Percentiles rank a stretch among this genome's conserved stretches.
Evolutionary conservation across 23 tunicate genomes (phyloP).

Genomic region (Ascidia mentula): DNA sequence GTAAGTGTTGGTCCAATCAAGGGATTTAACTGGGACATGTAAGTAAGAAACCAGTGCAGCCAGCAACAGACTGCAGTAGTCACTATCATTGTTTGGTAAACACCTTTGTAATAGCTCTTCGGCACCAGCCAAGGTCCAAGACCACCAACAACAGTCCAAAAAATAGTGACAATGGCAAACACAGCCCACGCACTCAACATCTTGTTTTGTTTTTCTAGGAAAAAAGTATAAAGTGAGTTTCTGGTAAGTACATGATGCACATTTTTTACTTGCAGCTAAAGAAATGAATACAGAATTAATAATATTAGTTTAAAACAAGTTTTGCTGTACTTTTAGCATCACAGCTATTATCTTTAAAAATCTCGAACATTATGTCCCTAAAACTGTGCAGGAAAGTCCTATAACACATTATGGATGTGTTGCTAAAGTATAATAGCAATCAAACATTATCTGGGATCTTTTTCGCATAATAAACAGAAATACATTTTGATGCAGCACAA

Average conservation of each 20-base stretch:
- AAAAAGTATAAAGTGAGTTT: not conserved
- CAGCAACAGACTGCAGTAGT: conserved; percentile 85
- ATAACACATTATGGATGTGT: too few relatives aligned
- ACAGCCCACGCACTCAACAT: conserved; percentile 40
- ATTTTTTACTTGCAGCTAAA: too few relatives aligned
- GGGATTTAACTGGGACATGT: conserved; percentile 86
- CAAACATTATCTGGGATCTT: too few relatives aligned
- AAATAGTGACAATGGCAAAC: conserved; percentile 62
- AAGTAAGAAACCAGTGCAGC: conserved; percentile 92
- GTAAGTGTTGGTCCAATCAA: conserved; percentile 82
- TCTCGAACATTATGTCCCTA: too few relatives aligned
- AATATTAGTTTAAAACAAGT: too few relatives aligned
- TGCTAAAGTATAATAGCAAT: too few relatives aligned
- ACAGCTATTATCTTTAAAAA: too few relatives aligned
- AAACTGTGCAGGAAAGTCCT: too few relatives aligned
- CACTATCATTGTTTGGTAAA: conserved; percentile 81
- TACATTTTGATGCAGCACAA: too few relatives aligned
- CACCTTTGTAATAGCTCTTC: conserved; percentile 71
- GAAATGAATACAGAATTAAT: too few relatives aligned
- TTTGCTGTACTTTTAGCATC: too few relatives aligned
- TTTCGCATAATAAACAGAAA: too few relatives aligned
- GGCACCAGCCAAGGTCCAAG: conserved; percentile 74
- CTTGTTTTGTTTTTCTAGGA: not conserved
- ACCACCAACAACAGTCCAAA: conserved; percentile 67
- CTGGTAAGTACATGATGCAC: not conserved